A percentile compares a stretch with the other conserved stretches of the same genome.
Conservation (phyloP, 2,113 vertebrate genomes). For the Peromyscus leucopus region DNA sequence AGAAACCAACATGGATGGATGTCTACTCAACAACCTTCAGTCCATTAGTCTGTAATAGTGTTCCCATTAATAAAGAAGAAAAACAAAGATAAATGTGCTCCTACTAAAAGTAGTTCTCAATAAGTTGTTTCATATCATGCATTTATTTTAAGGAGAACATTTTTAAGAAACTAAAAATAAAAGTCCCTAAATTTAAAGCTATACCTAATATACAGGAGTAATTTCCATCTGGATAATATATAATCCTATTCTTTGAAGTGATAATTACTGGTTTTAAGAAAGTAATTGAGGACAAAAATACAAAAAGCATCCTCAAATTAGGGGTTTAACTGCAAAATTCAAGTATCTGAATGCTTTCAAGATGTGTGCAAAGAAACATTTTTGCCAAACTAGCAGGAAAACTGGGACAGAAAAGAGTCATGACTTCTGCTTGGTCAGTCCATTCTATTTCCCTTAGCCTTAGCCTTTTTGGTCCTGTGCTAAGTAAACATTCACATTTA, state of each 20-base stretch:
- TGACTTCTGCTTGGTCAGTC: rapidly evolving
- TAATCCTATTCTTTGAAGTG: constrained; percentile 52
- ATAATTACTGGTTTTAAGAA: constrained; percentile 53
- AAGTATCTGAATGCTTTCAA: neutral
- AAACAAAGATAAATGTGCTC: neutral
- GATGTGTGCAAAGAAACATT: neutral
- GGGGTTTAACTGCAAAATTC: neutral
- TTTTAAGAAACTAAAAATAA: constrained; percentile 57
- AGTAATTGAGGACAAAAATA: neutral
- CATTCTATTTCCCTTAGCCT: too few species aligned
- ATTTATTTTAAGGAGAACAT: constrained; percentile 55
- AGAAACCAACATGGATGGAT: neutral
- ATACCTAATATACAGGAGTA: neutral
- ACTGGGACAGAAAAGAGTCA: rapidly evolving
- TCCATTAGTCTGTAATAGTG: neutral
- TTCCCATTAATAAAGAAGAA: neutral
- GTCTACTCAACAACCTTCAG: neutral
- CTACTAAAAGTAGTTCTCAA: neutral
- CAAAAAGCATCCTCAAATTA: neutral
- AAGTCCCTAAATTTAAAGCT: constrained; percentile 1
- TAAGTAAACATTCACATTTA: neutral
- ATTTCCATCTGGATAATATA: constrained; percentile 19
- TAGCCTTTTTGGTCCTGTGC: neutral
- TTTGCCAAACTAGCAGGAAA: rapidly evolving
- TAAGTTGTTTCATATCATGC: neutral